Evolutionary conservation across 2,797 vertebrate species (phyloP).

Genomic region (Galagoides demidoff): DNA sequence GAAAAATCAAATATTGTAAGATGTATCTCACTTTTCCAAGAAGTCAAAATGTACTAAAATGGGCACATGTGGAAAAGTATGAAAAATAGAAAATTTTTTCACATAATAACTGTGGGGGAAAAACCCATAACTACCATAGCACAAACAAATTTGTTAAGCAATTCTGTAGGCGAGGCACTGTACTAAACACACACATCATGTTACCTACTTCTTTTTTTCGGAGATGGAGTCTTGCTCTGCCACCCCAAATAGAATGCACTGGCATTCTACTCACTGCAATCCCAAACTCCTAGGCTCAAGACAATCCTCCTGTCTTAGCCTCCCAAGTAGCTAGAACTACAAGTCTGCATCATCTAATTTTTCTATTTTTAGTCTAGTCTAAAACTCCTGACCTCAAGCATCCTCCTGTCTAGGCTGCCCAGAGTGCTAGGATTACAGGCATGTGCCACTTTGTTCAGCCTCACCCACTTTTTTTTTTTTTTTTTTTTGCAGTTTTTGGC

Average conservation of each 20-base stretch:
- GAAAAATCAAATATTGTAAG: neutral
- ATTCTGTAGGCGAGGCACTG: neutral
- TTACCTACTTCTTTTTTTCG: neutral
- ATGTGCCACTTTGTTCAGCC: neutral
- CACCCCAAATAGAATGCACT: too few relatives aligned
- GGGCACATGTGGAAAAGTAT: neutral
- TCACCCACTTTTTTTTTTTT: neutral
- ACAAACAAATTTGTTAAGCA: neutral
- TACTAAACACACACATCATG: neutral
- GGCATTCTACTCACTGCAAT: too few relatives aligned
- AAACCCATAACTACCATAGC: neutral
- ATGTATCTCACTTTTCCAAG: neutral
- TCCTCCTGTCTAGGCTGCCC: too few relatives aligned
- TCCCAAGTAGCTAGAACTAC: too few relatives aligned
- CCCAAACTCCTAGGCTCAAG: too few relatives aligned
- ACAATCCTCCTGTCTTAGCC: too few relatives aligned
- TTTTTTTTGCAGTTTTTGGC: too few relatives aligned
- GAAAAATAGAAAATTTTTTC: constrained; percentile 16
- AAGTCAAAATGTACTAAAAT: neutral
- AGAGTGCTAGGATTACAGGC: too few relatives aligned
- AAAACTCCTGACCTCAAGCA: too few relatives aligned
- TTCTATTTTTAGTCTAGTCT: too few relatives aligned
- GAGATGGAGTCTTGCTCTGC: too few relatives aligned
- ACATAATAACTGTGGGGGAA: neutral
- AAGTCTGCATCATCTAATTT: too few relatives aligned